Conservation (phyloP, 2,113 vertebrate species). For the Phrynosoma platyrhinos region DNA sequence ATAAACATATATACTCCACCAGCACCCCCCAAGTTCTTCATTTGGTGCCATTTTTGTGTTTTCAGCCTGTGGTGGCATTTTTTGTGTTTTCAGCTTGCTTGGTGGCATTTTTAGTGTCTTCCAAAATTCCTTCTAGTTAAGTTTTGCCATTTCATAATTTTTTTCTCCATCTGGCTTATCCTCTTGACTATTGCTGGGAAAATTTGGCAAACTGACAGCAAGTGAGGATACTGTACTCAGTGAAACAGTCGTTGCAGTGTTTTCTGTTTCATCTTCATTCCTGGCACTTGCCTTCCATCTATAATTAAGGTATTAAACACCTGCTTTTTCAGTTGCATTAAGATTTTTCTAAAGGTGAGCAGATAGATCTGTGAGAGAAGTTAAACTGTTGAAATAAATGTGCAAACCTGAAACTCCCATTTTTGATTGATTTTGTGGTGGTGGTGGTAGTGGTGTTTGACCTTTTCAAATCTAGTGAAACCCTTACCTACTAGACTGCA, state of each 20-base stretch:
- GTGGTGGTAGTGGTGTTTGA: neutral
- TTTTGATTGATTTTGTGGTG: neutral
- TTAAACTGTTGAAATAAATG: neutral
- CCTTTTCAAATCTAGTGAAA: neutral
- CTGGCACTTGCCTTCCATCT: neutral
- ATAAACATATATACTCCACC: neutral
- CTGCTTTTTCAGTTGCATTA: neutral
- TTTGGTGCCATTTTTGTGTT: neutral
- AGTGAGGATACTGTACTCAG: no score
- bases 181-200: neutral
- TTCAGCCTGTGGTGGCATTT: neutral
- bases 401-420: neutral
- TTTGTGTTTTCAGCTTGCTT: neutral
- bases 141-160: neutral
- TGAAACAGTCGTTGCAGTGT: neutral
- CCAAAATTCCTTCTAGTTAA: neutral
- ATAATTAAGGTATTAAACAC: neutral
- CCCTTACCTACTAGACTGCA: no score
- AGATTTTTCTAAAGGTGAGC: neutral
- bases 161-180: neutral
- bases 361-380: neutral
- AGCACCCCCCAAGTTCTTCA: neutral
- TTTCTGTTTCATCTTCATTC: neutral
- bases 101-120: neutral
- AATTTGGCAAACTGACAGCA: neutral